Percentiles rank a stretch among this genome's conserved stretches.
Evolutionary conservation across 2,797 vertebrate genomes (phyloP).

Genomic region (Acanthiza pusilla): DNA sequence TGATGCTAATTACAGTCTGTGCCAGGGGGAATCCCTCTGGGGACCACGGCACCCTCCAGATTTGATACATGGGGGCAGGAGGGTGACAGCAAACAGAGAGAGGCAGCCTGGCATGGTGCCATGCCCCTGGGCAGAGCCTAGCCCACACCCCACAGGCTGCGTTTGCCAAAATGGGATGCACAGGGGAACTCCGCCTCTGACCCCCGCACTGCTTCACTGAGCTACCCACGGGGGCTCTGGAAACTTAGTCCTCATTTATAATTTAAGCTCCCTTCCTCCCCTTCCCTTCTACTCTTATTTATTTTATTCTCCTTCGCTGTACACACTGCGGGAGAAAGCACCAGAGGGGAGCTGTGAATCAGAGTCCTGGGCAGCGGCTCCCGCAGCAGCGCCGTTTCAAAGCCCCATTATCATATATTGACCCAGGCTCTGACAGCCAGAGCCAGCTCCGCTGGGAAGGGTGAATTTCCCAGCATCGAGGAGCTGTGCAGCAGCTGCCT

Average conservation of each 20-base stretch:
- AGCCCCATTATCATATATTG: conserved; percentile 75
- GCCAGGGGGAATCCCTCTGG: background rate
- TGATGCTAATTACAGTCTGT: background rate
- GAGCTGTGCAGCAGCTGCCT: background rate
- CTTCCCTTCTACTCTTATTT: conserved; percentile 38
- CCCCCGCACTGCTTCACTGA: background rate
- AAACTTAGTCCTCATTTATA: conserved; percentile 59
- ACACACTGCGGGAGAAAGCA: conserved; percentile 32
- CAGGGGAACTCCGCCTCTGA: background rate
- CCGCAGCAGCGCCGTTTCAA: conserved; percentile 55
- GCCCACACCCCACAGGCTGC: background rate
- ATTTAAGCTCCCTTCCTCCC: conserved; percentile 40
- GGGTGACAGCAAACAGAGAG: background rate
- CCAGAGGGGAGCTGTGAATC: conserved; percentile 66
- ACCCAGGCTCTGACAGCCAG: conserved; percentile 64
- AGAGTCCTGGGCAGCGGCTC: conserved; percentile 59
- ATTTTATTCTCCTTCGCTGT: conserved; percentile 2
- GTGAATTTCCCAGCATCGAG: conserved; percentile 22
- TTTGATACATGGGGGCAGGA: background rate
- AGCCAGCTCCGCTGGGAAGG: conserved; percentile 36
- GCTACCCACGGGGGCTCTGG: background rate
- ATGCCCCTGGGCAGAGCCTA: background rate
- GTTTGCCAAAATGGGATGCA: background rate
- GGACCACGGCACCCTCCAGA: background rate
- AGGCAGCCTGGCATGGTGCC: background rate